A percentile compares a stretch with the other conserved stretches of the same genome.
Conservation (phyloP, 1,140 invertebrate species). For the Ips nitidus region DNA sequence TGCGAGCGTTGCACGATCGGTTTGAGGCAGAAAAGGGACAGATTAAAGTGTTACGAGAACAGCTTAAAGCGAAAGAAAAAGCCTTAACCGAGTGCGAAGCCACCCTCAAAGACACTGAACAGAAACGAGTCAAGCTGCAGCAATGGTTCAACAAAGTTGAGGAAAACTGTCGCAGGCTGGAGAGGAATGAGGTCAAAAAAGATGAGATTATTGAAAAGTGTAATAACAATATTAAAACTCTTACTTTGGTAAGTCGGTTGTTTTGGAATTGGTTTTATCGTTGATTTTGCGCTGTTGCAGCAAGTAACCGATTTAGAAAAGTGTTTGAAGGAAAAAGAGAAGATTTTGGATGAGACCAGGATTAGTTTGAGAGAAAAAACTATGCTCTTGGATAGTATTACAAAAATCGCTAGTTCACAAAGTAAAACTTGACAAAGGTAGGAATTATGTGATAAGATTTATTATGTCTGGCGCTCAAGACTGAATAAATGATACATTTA, state of each 20-base stretch:
- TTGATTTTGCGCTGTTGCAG: conserved; percentile 32
- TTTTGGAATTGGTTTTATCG: conserved; percentile 8
- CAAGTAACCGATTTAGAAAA: conserved; percentile 41
- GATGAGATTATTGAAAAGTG: conserved; percentile 41
- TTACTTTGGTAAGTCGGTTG: conserved; percentile 34
- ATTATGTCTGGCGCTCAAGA: too few species aligned
- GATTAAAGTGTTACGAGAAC: conserved; percentile 32
- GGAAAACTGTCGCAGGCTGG: conserved; percentile 37
- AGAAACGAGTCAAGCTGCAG: conserved; percentile 36
- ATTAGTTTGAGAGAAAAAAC: conserved; percentile 36
- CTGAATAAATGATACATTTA: too few species aligned
- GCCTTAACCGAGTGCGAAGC: conserved; percentile 31
- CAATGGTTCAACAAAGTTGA: conserved; percentile 38
- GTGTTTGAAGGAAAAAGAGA: conserved; percentile 37
- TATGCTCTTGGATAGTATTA: conserved; percentile 43
- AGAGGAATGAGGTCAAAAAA: conserved; percentile 42
- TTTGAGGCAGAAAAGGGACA: conserved; percentile 39
- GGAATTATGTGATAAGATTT: too few species aligned
- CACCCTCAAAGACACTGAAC: conserved; percentile 31
- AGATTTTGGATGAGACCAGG: conserved; percentile 33
- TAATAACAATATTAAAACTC: conserved; percentile 31
- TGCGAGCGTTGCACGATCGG: conserved; percentile 34
- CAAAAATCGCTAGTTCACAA: conserved; percentile 40
- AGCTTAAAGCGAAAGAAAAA: conserved; percentile 39
- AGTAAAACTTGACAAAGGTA: too few species aligned